Conservation (phyloP, 2,113 vertebrate genomes). For the Pygathrix nemaeus region DNA sequence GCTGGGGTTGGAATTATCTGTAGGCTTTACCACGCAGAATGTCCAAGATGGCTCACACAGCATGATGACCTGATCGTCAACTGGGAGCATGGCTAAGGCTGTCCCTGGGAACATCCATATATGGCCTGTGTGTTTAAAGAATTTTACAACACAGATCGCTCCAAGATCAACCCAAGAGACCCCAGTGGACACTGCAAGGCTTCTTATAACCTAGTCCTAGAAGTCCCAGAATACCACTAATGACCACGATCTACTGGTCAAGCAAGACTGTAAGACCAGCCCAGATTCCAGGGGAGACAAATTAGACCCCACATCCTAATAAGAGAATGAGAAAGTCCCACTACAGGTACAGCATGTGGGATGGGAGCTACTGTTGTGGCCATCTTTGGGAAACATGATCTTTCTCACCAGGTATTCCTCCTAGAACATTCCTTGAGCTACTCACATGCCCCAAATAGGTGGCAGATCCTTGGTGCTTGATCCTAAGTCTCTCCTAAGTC, state of each 20-base stretch:
- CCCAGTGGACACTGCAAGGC: too few relatives aligned
- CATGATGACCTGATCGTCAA: not conserved
- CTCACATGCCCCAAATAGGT: not conserved
- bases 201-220: not conserved
- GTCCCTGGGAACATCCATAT: too few relatives aligned
- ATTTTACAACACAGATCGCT: not conserved
- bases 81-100: fast-evolving
- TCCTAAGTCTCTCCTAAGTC: not conserved
- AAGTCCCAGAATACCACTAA: not conserved
- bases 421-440: not conserved
- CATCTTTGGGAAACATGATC: not conserved
- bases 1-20: not conserved
- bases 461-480: not conserved
- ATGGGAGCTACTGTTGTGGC: not conserved
- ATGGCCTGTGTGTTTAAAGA: too few relatives aligned
- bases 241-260: not conserved
- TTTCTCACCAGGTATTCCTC: not conserved
- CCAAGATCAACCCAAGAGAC: not conserved
- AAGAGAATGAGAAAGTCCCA: not conserved
- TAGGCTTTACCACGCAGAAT: not conserved
- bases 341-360: not conserved
- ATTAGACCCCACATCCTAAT: fast-evolving
- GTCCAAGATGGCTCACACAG: not conserved
- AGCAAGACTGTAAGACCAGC: not conserved
- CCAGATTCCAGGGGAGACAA: not conserved